Conservation (phyloP, 2,797 vertebrate species). For the Nasua narica region DNA sequence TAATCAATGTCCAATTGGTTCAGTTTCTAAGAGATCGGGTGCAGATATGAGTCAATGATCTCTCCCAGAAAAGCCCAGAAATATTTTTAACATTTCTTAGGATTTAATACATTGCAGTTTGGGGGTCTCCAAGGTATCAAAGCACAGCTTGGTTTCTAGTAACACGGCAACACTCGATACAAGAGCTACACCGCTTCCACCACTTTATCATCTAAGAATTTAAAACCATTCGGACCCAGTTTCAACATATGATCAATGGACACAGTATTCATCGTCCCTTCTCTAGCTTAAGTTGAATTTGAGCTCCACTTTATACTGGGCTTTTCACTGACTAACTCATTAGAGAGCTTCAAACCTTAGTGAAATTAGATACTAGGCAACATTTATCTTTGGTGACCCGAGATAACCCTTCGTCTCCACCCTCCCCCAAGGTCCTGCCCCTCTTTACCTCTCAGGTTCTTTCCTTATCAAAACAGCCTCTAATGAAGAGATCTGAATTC, state of each 20-base stretch:
- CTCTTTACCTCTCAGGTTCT: slow-evolving; percentile 7
- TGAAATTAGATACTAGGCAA: slow-evolving; percentile 24
- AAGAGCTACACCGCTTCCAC: not conserved
- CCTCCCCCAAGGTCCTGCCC: not conserved
- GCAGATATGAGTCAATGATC: not conserved
- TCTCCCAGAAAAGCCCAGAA: not conserved
- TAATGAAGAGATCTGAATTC: slow-evolving; percentile 50
- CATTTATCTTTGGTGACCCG: slow-evolving; percentile 48
- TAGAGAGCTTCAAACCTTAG: not conserved
- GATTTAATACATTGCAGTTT: not conserved
- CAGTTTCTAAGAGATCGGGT: not conserved
- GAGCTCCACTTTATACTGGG: not conserved
- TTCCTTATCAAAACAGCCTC: slow-evolving; percentile 54
- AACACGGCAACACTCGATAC: not conserved
- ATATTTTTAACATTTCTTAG: not conserved
- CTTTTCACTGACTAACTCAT: not conserved
- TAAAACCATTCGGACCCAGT: not conserved
- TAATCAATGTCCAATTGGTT: not conserved
- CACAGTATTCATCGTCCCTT: not conserved
- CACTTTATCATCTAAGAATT: not conserved
- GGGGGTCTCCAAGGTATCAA: not conserved
- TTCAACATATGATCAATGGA: not conserved
- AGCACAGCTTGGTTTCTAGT: not conserved
- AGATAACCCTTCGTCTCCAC: slow-evolving; percentile 51
- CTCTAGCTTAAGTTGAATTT: not conserved